phyloP scores from a whole-genome alignment of 2,113 vertebrate genomes.

The Podarcis cretensis region DNA sequence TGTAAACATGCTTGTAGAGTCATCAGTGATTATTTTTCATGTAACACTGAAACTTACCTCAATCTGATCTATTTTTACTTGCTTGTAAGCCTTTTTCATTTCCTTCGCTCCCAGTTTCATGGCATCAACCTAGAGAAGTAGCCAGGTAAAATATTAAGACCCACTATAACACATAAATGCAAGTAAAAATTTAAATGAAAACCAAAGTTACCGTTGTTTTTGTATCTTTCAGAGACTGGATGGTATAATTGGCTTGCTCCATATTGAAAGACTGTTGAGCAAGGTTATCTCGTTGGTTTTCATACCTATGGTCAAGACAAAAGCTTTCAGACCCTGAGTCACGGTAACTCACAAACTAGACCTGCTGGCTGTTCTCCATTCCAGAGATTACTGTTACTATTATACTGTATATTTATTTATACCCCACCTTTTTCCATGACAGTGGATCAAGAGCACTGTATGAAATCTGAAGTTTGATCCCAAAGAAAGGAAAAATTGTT shows the following conservation, averaged over 20 bases:
- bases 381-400: background rate
- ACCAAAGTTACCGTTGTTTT: conserved; percentile 90
- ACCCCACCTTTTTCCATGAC: too few relatives aligned
- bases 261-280: conserved; percentile 99
- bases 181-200: conserved; percentile 4
- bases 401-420: too few relatives aligned
- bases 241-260: conserved; percentile 99
- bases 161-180: background rate
- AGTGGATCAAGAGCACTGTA: too few relatives aligned
- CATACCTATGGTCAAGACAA: conserved; percentile 84
- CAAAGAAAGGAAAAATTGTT: too few relatives aligned
- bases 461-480: too few relatives aligned
- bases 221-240: conserved; percentile 95
- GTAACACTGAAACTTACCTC: conserved; percentile 79
- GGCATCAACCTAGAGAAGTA: conserved; percentile 88
- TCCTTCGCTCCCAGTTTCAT: conserved; percentile 97
- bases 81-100: conserved; percentile 98
- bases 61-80: conserved; percentile 96
- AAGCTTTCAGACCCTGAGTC: background rate
- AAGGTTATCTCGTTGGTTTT: conserved; percentile 93
- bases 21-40: background rate
- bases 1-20: background rate
- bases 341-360: too few relatives aligned
- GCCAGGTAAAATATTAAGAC: conserved; percentile 14
- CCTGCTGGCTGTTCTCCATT: background rate